Percentiles rank a stretch among this genome's conserved stretches.
phyloP scores from a whole-genome alignment of 2,797 vertebrate genomes.

The Tympanoctomys barrerae region DNA sequence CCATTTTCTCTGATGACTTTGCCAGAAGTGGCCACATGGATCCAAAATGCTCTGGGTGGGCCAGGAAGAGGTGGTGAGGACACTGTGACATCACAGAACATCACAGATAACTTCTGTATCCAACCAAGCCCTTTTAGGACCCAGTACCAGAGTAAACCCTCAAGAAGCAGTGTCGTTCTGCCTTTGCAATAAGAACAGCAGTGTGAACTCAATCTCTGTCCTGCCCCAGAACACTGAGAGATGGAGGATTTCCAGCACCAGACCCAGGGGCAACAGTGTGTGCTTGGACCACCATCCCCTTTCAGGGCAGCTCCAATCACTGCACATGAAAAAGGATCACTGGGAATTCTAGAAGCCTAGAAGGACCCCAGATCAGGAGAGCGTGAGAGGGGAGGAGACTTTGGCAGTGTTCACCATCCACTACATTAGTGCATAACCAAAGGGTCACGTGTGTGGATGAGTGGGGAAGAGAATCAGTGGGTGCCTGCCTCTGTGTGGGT shows the following conservation, averaged over 20 bases:
- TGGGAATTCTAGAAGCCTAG: too few relatives aligned
- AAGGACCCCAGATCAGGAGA: too few relatives aligned
- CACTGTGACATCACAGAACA: neutral
- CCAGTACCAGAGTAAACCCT: neutral
- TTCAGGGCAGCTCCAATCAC: too few relatives aligned
- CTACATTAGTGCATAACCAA: neutral
- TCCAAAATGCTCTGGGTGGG: neutral
- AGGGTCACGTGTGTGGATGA: accelerated
- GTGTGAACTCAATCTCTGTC: neutral
- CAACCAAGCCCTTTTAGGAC: neutral
- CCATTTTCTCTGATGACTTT: neutral
- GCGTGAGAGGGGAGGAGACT: too few relatives aligned
- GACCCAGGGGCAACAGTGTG: neutral
- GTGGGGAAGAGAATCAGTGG: neutral
- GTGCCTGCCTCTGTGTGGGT: neutral
- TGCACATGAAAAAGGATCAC: too few relatives aligned
- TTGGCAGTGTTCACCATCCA: too few relatives aligned
- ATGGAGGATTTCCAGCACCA: neutral
- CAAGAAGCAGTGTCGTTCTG: neutral
- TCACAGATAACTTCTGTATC: neutral
- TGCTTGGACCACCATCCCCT: neutral
- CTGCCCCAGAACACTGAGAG: neutral
- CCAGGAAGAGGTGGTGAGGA: neutral
- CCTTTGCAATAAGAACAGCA: neutral
- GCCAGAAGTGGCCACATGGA: neutral